Base-by-base conservation (phyloP, 2,888 invertebrate species). In the Eustalomyia histrio region DNA sequence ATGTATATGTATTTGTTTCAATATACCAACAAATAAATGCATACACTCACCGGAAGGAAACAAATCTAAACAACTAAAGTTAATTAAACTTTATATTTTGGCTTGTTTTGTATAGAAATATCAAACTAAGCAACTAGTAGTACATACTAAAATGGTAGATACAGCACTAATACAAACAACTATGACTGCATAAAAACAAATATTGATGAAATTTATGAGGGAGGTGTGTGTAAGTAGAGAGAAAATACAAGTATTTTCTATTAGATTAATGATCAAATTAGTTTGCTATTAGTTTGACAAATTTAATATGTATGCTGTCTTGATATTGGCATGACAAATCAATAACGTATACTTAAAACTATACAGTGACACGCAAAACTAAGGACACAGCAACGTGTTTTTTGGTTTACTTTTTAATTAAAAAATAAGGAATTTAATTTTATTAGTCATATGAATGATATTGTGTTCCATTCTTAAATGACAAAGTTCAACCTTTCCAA, bases 61-160 rank as follows among this genome's bases (percentile, higher is more conserved):
- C 43, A 63, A 53, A 73, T 73, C 65, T 58, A 68, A 73, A 73
- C 80, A 80, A 80, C 57, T 71, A 58, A 76, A 76, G 80, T 76
- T 80, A 80, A 80, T 76, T 80, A 68, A 80, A 73, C 63, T 72
- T 52, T 67, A 50, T 68, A 72, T 76, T 16, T 47, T 47, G 67
- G 71, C n/a, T 76, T 76, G 63, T 63, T 80, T 76, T 72, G 18
- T 57, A 64, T 74, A 55, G 63, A 58, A 64, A 68, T 55, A 74
- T 53, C 57, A 71, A 63, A 72, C 8, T 39, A 57, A 57, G 43
- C 67, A 67, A 43, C 21, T 43, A 50, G 7, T 29, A 29, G 6
- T 6, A n/a, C n/a, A n/a, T 6, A 29, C 29, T 6, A 29, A 6
- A 29, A 29, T 29, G 29, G 29, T 29, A 29, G 29, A 6, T 0